Evolutionary conservation across 2,113 vertebrate genomes (phyloP), one percentile per base, ranked within the genome.

Genomic region (Notarius quadriscutis): DNA sequence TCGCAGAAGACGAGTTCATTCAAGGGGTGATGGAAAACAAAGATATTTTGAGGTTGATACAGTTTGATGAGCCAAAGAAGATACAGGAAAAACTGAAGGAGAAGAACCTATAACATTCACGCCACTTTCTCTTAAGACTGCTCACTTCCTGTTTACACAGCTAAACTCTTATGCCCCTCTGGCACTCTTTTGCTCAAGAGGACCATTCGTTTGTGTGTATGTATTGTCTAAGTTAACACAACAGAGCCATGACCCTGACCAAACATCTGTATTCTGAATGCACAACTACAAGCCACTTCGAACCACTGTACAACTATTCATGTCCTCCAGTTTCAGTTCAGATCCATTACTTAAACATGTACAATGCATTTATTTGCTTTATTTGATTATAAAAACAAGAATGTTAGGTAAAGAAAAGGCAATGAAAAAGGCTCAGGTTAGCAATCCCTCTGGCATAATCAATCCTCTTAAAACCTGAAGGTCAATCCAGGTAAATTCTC

Each of bases 11-110:
- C 2, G 97, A 98, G 79, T 98, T 98, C 92, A 97, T 98, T 85
- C 94, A 97, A 84, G 97, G 96, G 0, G 96, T 96, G 87, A 93
- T 96, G 95, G 94, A 96, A 88, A 98, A 98, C 94, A 96, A 96
- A 81, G 96, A 98, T 84, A 98, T 98, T 90, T 94, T 97, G 81
- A 95, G 97, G 80, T 91, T 98, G 92, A 98, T 98, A 88, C 97
- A 98, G 87, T 97, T 95, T 7, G 97, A 96, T 2, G 95, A 98
- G 90, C 97, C 97, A 34, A 96, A 96, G 92, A 96, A 96, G 89
- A 96, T 97, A 58, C 96, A 97, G 91, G 96, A 97, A 88, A 96
- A 93, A 85, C 89, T 97, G 86, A 97, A 96, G 81, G 95, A 96
- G 80, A 97, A 96, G 94, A 96, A 95, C 72, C 92, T 92, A 2